phyloP scores from a whole-genome alignment of 2,888 invertebrate species.

The Dioctria rufipes region DNA sequence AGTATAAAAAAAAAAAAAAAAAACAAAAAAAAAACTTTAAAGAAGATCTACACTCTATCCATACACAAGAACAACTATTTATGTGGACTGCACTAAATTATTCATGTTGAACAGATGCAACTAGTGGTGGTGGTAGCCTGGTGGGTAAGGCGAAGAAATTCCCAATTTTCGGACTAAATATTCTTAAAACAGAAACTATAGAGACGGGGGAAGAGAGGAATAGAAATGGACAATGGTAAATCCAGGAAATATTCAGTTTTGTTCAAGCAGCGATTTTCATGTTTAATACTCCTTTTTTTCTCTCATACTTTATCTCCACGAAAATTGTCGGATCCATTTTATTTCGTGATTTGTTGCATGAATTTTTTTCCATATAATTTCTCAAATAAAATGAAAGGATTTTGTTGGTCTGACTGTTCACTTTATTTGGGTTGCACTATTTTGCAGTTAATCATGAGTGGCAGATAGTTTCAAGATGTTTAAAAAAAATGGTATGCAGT shows the following conservation, averaged over 20 bases:
- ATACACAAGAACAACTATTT: neutral
- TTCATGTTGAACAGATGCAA: slow-evolving; percentile 5
- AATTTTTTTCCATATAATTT: slow-evolving; percentile 2
- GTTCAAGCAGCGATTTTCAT: neutral
- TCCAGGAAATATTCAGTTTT: neutral
- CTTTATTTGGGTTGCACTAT: neutral
- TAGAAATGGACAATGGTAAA: neutral
- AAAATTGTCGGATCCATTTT: slow-evolving; percentile 35
- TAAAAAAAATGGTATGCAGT: neutral
- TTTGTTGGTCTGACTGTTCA: neutral
- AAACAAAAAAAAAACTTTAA: neutral
- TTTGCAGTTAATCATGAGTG: slow-evolving; percentile 27
- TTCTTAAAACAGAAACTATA: neutral
- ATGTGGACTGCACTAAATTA: neutral
- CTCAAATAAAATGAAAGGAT: neutral
- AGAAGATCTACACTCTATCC: neutral
- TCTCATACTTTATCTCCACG: neutral
- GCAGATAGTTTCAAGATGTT: slow-evolving; percentile 32
- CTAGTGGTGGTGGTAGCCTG: neutral
- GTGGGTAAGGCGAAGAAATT: neutral
- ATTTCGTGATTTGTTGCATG: slow-evolving; percentile 22
- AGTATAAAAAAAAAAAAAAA: neutral
- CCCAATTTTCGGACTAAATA: neutral
- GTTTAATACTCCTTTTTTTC: neutral
- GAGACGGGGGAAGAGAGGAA: neutral